Base-by-base conservation (phyloP, 2,888 invertebrate species). In the Petrolisthes manimaculis region DNA sequence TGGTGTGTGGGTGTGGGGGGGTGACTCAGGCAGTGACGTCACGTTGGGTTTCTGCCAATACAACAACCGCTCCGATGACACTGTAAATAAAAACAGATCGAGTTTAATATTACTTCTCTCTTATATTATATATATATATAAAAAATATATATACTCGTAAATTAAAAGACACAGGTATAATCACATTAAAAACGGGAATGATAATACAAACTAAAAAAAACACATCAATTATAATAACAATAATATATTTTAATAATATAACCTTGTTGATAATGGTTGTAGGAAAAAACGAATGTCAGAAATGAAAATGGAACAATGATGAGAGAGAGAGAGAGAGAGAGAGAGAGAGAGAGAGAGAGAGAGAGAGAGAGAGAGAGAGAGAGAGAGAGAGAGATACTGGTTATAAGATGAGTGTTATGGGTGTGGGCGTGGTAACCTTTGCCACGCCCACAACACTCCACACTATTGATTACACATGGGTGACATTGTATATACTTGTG, bases 1-100 rank as follows among this genome's bases (percentile, higher is more conserved):
- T 18, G 14, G 71, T 21, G 14, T 71, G 14, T 18, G 71, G 71
- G 21, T 1, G n/a, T 8, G 8, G n/a, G 71, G n/a, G 71, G 14
- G n/a, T n/a, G 71, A 21, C 14, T n/a, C 71, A 14, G 71, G 71
- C 14, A 71, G 71, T 71, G 71, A 71, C 71, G 71, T 71, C 71
- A 71, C 71, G 71, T 3, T 18, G 21, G 71, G 71, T n/a, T 71
- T 71, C 71, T 21, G 71, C 21, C 71, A 21, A 21, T 21, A 71
- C 71, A 71, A 21, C 21, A 71, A 0, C 71, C 71, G 21, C 71
- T n/a, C 6, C 21, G 71, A 18, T n/a, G 71, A 71, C 14, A 71
- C 71, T 71, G 71, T 6, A 14, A 21, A 71, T 2, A 71, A 71
- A 4, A 71, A 12, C 9, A 61, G 18, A 61, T 12, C 18, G 3